These are phyloP conservation scores for Copidosoma floridanum DNA, from an alignment of 1,140 invertebrate species.

Conservation along the genomic window DNA sequence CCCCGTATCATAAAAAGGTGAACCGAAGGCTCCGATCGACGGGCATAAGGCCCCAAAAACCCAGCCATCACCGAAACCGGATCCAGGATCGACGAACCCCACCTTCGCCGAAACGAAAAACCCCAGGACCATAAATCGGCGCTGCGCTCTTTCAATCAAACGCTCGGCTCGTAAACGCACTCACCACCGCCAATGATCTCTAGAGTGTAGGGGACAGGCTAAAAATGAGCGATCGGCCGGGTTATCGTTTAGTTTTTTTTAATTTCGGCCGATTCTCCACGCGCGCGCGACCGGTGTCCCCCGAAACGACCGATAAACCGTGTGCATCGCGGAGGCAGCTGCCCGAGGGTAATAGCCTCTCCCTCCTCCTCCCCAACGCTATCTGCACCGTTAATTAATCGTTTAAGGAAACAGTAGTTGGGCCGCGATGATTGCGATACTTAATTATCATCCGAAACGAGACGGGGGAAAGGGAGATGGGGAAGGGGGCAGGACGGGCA, in stretches of 20 bases:
- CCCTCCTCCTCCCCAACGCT: conserved; percentile 23
- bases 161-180: too few relatives aligned
- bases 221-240: conserved; percentile 1
- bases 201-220: too few relatives aligned
- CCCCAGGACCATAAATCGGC: too few relatives aligned
- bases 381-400: conserved; percentile 52
- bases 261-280: conserved; percentile 41
- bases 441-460: conserved; percentile 47
- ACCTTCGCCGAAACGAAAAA: too few relatives aligned
- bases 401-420: conserved; percentile 55
- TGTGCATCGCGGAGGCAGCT: background rate
- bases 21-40: too few relatives aligned
- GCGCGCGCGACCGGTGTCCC: conserved; percentile 19
- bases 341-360: conserved; percentile 22
- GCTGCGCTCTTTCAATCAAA: too few relatives aligned
- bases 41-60: too few relatives aligned
- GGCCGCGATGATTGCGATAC: conserved; percentile 53
- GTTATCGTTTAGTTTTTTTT: conserved; percentile 34
- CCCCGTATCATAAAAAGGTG: too few relatives aligned
- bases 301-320: background rate
- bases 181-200: too few relatives aligned
- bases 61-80: too few relatives aligned
- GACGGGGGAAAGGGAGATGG: background rate
- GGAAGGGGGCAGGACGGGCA: conserved; percentile 30
- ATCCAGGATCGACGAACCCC: too few relatives aligned